Percentiles rank a stretch among this genome's conserved stretches.
phyloP scores from a whole-genome alignment of 2,113 vertebrate species.

The Zootoca vivipara region DNA sequence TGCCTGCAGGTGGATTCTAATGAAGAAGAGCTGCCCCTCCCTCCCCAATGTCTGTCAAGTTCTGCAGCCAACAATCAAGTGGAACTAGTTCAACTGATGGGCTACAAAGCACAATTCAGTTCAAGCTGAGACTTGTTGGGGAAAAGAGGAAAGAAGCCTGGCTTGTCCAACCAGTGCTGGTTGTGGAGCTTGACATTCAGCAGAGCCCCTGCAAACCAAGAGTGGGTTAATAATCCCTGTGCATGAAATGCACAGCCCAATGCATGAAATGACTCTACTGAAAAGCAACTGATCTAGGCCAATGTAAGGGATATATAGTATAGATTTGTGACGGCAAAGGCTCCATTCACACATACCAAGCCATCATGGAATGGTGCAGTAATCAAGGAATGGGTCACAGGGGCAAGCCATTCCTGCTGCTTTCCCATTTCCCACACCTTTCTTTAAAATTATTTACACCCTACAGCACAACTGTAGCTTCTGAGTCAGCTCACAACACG shows the following conservation, averaged over 20 bases:
- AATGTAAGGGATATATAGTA: background rate
- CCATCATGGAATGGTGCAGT: background rate
- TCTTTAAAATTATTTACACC: background rate
- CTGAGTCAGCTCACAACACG: background rate
- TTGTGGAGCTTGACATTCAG: background rate
- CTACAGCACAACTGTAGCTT: background rate
- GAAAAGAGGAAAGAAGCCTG: background rate
- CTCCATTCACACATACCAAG: background rate
- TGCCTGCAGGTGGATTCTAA: background rate
- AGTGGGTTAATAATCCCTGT: background rate
- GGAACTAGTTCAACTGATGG: background rate
- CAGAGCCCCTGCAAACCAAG: background rate
- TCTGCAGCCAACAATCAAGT: background rate
- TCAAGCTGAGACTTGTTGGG: background rate
- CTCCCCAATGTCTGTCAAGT: background rate
- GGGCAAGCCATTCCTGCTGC: too few species aligned
- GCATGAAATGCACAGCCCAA: background rate
- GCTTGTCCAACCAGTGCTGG: background rate
- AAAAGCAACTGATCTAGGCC: background rate
- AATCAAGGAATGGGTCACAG: too few species aligned
- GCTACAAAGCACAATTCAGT: background rate
- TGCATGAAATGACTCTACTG: background rate
- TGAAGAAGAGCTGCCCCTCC: background rate
- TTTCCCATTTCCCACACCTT: background rate
- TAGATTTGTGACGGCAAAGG: too few species aligned